Base-by-base conservation (phyloP, 2,888 invertebrate species). In the Latrodectus hesperus region DNA sequence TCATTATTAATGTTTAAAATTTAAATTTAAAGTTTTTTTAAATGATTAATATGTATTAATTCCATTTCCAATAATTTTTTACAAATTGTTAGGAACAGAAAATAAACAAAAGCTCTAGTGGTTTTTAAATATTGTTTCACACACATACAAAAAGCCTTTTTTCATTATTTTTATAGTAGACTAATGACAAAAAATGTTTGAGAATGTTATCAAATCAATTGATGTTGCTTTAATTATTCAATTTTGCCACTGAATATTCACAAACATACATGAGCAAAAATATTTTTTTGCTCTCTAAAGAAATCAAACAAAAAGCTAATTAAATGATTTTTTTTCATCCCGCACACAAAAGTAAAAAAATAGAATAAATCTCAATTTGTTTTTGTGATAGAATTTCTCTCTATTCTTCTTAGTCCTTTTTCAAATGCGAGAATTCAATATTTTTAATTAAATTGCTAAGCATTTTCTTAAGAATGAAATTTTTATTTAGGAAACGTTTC, bases 231-330 rank as follows among this genome's bases (percentile, higher is more conserved):
- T 87, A 87, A 81, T 87, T 87, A 87, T 87, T 87, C 81, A 81
- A 87, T 87, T 87, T 87, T 77, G 76, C 76, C 86, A 64, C 71
- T 87, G 86, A 81, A 64, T 81, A 87, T 72, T 68, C 77, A 87
- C 76, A 86, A 71, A 38, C 38, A 38, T 38, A 38, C 38, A 4
- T 38, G 38, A 38, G 4, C 38, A 38, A 38, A 38, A 81, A 81
- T 86, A 81, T 71, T 64, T 77, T 71, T 82, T 86, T 38, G 38
- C 38, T 38, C 38, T 38, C 38, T 38, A 38, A 38, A 38, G 38
- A 81, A 87, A 77, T 77, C 80, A 87, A 76, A 87, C 86, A 87
- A 87, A 87, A 87, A 87, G 86, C 86, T 87, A 87, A 87, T 87
- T 87, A 87, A 87, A 87, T 87, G 81, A 87, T 81, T 81, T 80